Evolutionary conservation across 2,888 invertebrate genomes (phyloP).

Genomic region (Perizoma affinitatum): DNA sequence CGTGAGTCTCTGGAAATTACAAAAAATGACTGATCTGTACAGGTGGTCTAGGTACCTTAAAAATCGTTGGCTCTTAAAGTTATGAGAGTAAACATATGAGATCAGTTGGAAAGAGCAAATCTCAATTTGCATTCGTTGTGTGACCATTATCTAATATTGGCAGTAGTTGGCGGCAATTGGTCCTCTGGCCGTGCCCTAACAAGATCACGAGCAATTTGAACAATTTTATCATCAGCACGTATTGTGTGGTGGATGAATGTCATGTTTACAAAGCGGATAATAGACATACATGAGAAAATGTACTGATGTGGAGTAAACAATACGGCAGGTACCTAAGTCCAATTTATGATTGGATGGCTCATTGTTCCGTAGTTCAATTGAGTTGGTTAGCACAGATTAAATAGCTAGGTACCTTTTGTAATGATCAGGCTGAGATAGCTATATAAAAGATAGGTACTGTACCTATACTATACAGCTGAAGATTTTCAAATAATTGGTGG

Average conservation of each 20-base stretch:
- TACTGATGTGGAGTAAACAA: slow-evolving; percentile 47
- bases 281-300: slow-evolving; percentile 54
- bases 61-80: slow-evolving; percentile 5
- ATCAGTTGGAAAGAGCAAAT: slow-evolving; percentile 49
- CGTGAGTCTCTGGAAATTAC: slow-evolving; percentile 84
- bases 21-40: slow-evolving; percentile 3
- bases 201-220: slow-evolving; percentile 75
- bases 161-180: slow-evolving; percentile 66
- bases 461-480: slow-evolving; percentile 12
- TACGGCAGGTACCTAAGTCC: slow-evolving; percentile 7
- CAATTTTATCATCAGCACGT: slow-evolving; percentile 73
- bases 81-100: slow-evolving; percentile 44
- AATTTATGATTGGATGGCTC: slow-evolving; percentile 28
- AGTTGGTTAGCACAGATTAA: slow-evolving; percentile 24
- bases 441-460: too few relatives aligned
- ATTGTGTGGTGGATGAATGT: slow-evolving; percentile 58
- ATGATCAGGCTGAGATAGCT: too few relatives aligned
- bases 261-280: slow-evolving; percentile 54
- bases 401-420: slow-evolving; percentile 16
- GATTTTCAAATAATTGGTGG: background rate
- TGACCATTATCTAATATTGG: slow-evolving; percentile 79
- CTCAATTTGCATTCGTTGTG: slow-evolving; percentile 78
- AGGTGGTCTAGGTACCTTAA: background rate
- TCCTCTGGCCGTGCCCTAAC: slow-evolving; percentile 59
- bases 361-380: slow-evolving; percentile 20